Evolutionary conservation across 2,888 invertebrate genomes (phyloP).

Genomic region (Polia nebulosa): DNA sequence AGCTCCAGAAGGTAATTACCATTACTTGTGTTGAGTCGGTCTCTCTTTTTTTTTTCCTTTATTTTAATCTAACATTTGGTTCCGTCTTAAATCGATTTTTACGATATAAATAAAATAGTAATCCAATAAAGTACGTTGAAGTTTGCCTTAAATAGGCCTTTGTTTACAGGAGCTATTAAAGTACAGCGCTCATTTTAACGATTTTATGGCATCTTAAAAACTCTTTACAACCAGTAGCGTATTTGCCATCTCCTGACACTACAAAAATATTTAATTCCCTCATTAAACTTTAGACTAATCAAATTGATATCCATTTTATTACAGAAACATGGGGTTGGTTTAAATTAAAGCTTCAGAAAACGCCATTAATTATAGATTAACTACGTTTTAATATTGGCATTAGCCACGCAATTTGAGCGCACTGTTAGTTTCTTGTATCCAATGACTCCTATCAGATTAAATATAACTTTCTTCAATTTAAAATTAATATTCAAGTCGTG

Average conservation of each 20-base stretch:
- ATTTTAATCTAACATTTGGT: too few species aligned
- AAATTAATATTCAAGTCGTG: slow-evolving; percentile 28
- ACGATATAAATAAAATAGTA: background rate
- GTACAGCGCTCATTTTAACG: slow-evolving; percentile 35
- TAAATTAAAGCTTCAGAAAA: slow-evolving; percentile 24
- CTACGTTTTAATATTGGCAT: slow-evolving; percentile 37
- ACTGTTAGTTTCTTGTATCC: slow-evolving; percentile 34
- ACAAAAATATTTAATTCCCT: slow-evolving; percentile 49
- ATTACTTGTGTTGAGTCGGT: too few species aligned
- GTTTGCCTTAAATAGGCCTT: slow-evolving; percentile 27
- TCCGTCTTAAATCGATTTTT: background rate
- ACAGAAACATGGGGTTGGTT: slow-evolving; percentile 29
- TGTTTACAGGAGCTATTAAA: slow-evolving; percentile 51
- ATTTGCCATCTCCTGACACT: slow-evolving; percentile 23
- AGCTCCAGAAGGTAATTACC: too few species aligned
- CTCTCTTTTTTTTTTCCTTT: too few species aligned
- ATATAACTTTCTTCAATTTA: slow-evolving; percentile 18
- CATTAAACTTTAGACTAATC: slow-evolving; percentile 40
- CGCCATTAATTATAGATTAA: slow-evolving; percentile 43
- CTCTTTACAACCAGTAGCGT: slow-evolving; percentile 57
- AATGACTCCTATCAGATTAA: slow-evolving; percentile 39
- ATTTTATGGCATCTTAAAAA: slow-evolving; percentile 56
- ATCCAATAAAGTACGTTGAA: slow-evolving; percentile 6
- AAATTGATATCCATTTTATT: slow-evolving; percentile 40
- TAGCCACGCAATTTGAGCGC: slow-evolving; percentile 32